These are phyloP conservation scores for Lacerta viridis DNA, from an alignment of 2,797 vertebrate species.

Conservation along the genomic window DNA sequence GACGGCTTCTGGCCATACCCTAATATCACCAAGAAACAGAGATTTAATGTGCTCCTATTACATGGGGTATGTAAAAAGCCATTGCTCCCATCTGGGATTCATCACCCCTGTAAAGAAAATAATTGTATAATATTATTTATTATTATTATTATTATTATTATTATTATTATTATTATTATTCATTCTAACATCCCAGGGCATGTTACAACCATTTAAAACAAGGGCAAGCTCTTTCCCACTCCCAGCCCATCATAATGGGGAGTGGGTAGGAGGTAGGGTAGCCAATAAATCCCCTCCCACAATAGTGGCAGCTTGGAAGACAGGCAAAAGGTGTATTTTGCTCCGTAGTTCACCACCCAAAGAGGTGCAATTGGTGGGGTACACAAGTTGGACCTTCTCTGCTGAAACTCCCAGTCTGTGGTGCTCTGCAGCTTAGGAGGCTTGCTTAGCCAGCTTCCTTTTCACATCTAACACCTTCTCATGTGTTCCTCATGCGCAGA, in stretches of 20 bases:
- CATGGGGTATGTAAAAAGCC: background rate
- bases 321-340: background rate
- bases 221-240: background rate
- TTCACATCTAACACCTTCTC: too few species aligned
- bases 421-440: too few species aligned
- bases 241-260: background rate
- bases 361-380: too few species aligned
- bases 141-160: too few species aligned
- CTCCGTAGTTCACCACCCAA: too few species aligned
- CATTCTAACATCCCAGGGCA: too few species aligned
- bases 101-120: background rate
- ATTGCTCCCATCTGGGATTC: background rate
- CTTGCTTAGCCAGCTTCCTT: too few species aligned
- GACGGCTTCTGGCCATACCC: background rate
- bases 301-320: background rate
- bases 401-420: too few species aligned
- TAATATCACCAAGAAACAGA: background rate
- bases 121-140: background rate
- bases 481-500: too few species aligned
- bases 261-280: background rate
- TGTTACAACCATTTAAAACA: too few species aligned
- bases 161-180: too few species aligned
- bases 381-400: too few species aligned
- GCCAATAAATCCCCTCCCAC: background rate
- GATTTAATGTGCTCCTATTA: background rate